Evolutionary conservation across 2,797 vertebrate species (phyloP).

Genomic region (Brachyalestes nurse): DNA sequence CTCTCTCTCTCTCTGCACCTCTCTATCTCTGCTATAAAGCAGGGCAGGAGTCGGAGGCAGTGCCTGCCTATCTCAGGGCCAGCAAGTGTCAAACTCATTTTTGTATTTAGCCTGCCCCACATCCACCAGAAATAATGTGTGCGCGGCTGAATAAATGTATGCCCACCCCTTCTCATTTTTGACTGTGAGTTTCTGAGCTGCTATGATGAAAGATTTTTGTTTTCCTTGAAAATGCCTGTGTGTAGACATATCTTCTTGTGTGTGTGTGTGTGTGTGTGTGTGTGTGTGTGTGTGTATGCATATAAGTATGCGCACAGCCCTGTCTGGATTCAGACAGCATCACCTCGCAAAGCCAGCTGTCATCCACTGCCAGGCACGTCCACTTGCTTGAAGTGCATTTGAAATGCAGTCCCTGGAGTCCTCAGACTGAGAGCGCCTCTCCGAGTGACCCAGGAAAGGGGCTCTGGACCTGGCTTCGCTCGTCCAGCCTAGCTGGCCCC

Average conservation of each 20-base stretch:
- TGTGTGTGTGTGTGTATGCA: not conserved
- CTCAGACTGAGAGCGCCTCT: slow-evolving; percentile 4
- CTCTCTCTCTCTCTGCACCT: not conserved
- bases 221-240: slow-evolving; percentile 18
- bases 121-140: slow-evolving; percentile 48
- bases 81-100: slow-evolving; percentile 56
- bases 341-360: not conserved
- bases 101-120: slow-evolving; percentile 58
- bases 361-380: not conserved
- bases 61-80: slow-evolving; percentile 33
- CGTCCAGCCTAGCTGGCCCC: not conserved
- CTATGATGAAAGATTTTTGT: slow-evolving; percentile 14
- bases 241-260: not conserved
- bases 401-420: not conserved
- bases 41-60: slow-evolving; percentile 34
- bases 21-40: slow-evolving; percentile 12
- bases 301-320: not conserved
- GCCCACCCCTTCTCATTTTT: not conserved
- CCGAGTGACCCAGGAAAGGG: slow-evolving; percentile 24
- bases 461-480: slow-evolving; percentile 16
- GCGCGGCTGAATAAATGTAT: slow-evolving; percentile 19
- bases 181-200: slow-evolving; percentile 8
- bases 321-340: not conserved
- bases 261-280: not conserved
- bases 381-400: slow-evolving; percentile 9